Evolutionary conservation across 2,888 invertebrate species (phyloP).

Genomic region (Mythimna pallens): DNA sequence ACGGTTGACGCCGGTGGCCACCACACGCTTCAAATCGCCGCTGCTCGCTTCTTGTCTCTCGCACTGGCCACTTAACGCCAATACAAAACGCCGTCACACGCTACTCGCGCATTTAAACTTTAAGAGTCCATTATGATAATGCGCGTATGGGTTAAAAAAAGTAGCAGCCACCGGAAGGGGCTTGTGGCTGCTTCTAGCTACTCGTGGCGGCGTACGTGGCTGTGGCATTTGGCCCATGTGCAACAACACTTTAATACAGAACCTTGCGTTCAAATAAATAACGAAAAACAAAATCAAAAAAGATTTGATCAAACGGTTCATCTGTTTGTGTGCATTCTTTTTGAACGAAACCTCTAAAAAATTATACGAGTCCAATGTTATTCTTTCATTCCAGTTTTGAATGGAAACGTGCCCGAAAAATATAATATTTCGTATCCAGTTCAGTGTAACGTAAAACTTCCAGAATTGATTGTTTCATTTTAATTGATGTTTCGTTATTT

Average conservation of each 20-base stretch:
- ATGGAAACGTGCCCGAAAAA: constrained; percentile 33
- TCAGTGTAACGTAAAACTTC: constrained; percentile 37
- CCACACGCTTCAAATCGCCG: too few relatives aligned
- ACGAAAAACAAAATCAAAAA: not conserved
- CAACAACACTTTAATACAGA: not conserved
- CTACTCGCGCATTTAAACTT: too few relatives aligned
- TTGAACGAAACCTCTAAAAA: constrained; percentile 20
- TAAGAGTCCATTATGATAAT: too few relatives aligned
- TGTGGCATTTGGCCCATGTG: too few relatives aligned
- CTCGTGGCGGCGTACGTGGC: too few relatives aligned
- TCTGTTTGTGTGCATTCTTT: not conserved
- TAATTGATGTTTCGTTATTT: constrained; percentile 59
- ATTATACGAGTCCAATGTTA: constrained; percentile 13
- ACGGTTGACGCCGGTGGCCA: too few relatives aligned
- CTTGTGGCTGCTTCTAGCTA: too few relatives aligned
- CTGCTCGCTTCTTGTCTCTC: too few relatives aligned
- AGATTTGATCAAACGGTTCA: constrained; percentile 15
- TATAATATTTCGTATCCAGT: constrained; percentile 33
- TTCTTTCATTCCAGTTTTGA: constrained; percentile 24
- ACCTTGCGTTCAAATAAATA: not conserved
- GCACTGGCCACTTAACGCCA: too few relatives aligned
- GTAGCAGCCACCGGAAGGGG: too few relatives aligned
- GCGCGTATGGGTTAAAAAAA: too few relatives aligned
- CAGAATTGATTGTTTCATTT: constrained; percentile 54
- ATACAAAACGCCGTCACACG: too few relatives aligned